Base-by-base conservation (phyloP, 2,888 invertebrate genomes). In the Thereva unica region DNA sequence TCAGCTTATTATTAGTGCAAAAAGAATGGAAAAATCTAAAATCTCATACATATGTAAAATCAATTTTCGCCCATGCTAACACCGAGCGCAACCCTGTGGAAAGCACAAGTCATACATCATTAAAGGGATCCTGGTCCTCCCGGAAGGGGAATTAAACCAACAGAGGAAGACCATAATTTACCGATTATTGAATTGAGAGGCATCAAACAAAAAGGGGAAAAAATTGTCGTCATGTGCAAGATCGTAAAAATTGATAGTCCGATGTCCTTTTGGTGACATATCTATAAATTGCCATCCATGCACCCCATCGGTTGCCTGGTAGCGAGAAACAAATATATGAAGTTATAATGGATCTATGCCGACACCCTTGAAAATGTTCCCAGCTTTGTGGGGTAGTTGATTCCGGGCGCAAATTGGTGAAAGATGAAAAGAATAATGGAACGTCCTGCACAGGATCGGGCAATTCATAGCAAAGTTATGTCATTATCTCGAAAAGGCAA, bases 151-250 rank as follows among this genome's bases (percentile, higher is more conserved):
- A 64, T 68, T 54, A 54, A 61, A 55, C 54, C 65, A 65, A 59
- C 68, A 64, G 37, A 56, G 55, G 53, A 59, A 64, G 54, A 42
- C 56, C 68, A 69, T 69, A 69, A 69, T 67, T 69, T 64, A 64
- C 64, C 67, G 68, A 69, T 69, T 68, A 67, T 69, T 69, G 67
- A 64, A 67, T 69, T 64, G 57, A 64, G 59, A 45, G 59, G 59
- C 67, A 67, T 57, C 57, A 67, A 67, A 52, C 10, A 64, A 64
- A 64, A 64, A 64, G 53, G 66, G 63, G 23, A 23, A 23, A 57
- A 69, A 69, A 67, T 49, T 69, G 69, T 69, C 67, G 67, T 67
- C 69, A 69, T 67, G 66, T 66, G 67, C 67, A 69, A 67, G 69
- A 69, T 69, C 50, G 61, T 67, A 67, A 65, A 64, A 69, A 69